Evolutionary conservation across 2,888 invertebrate species (phyloP).

Genomic region (Caenorhabditis sp.): DNA sequence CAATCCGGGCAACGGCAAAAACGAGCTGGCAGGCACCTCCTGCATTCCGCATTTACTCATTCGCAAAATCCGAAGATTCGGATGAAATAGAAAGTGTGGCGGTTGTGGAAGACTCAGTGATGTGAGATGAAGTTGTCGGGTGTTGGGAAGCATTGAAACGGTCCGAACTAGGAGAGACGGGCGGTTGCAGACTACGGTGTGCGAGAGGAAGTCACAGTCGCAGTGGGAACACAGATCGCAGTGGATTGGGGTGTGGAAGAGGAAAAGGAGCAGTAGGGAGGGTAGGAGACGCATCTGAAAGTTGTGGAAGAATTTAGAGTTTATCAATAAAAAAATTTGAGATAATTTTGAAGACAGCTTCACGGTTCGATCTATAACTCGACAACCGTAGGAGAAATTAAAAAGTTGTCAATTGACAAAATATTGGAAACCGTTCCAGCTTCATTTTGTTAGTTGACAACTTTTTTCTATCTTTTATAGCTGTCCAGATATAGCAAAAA

Average conservation of each 20-base stretch:
- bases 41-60: slow-evolving; percentile 75
- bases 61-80: slow-evolving; percentile 69
- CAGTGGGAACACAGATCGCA: slow-evolving; percentile 69
- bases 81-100: slow-evolving; percentile 78
- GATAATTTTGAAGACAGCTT: too few species aligned
- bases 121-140: slow-evolving; percentile 57
- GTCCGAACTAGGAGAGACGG: slow-evolving; percentile 69
- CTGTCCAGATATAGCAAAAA: too few species aligned
- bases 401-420: too few species aligned
- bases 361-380: too few species aligned
- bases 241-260: slow-evolving; percentile 4
- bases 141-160: slow-evolving; percentile 65
- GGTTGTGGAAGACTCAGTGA: slow-evolving; percentile 72
- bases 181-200: slow-evolving; percentile 62
- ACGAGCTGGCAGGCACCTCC: slow-evolving; percentile 71
- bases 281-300: not conserved
- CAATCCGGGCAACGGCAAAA: slow-evolving; percentile 76
- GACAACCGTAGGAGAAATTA: too few species aligned
- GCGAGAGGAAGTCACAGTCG: slow-evolving; percentile 63
- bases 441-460: too few species aligned
- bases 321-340: too few species aligned
- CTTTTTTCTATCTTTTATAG: too few species aligned
- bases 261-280: slow-evolving; percentile 31
- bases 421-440: too few species aligned
- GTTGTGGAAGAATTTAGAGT: too few species aligned